Evolutionary conservation across 1,140 invertebrate species (phyloP).

Genomic region (Metopolophium dirhodum): DNA sequence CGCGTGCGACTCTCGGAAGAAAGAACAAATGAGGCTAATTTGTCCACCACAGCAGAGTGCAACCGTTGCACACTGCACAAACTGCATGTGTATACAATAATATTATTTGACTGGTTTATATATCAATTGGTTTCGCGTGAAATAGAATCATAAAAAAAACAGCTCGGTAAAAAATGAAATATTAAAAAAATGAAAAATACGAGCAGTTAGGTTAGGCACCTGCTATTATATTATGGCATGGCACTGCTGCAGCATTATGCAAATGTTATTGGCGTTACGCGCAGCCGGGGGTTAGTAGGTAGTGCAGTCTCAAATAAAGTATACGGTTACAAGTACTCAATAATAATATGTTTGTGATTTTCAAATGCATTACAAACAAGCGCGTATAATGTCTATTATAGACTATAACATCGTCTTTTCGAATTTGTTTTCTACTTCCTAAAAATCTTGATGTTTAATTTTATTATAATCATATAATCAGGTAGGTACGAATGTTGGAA

Average conservation of each 20-base stretch:
- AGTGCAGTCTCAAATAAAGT: too few relatives aligned
- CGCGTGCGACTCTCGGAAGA: neutral
- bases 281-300: neutral
- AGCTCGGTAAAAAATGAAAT: neutral
- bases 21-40: slow-evolving; percentile 19
- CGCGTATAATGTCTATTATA: neutral
- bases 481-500: neutral
- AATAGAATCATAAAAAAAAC: neutral
- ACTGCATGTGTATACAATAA: too few relatives aligned
- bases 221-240: neutral
- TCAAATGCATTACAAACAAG: neutral
- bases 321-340: too few relatives aligned
- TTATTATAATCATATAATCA: neutral
- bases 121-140: neutral
- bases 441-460: neutral
- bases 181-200: neutral
- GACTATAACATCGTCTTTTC: neutral
- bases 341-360: neutral
- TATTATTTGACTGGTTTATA: neutral
- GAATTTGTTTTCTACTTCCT: neutral
- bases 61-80: neutral
- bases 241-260: neutral
- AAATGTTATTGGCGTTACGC: neutral
- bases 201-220: neutral
- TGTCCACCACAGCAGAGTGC: neutral